Percentiles rank a stretch among this genome's conserved stretches.
Evolutionary conservation across 2,888 invertebrate species (phyloP).

Genomic region (Pyrgus malvae): DNA sequence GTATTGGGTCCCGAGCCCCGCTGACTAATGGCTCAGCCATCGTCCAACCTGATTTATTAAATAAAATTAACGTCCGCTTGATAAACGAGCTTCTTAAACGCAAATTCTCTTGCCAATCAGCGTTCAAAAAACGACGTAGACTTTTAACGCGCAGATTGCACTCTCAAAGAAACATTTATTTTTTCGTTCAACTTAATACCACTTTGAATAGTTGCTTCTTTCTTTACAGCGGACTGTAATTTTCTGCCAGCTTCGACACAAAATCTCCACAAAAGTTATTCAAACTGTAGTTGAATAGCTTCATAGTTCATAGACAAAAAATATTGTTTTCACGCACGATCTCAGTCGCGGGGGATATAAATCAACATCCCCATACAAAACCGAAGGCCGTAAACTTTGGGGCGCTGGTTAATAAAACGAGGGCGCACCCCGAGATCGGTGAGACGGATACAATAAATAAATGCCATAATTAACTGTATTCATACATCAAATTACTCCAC

Average conservation of each 20-base stretch:
- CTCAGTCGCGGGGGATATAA: constrained; percentile 44
- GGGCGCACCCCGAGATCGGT: constrained; percentile 52
- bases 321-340: constrained; percentile 39
- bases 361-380: constrained; percentile 56
- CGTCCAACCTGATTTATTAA: constrained; percentile 71
- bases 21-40: constrained; percentile 66
- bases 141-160: constrained; percentile 37
- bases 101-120: constrained; percentile 46
- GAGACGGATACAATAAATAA: constrained; percentile 78
- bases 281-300: constrained; percentile 31
- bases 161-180: constrained; percentile 32
- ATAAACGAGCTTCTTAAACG: constrained; percentile 62
- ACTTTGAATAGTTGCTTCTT: constrained; percentile 32
- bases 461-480: constrained; percentile 74
- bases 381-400: constrained; percentile 49
- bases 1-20: constrained; percentile 52
- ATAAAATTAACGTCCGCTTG: constrained; percentile 67
- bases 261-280: constrained; percentile 27
- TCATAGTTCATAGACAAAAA: constrained; percentile 22
- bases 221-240: constrained; percentile 6
- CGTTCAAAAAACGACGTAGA: constrained; percentile 41
- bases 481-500: constrained; percentile 69
- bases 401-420: constrained; percentile 65
- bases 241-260: constrained; percentile 51
- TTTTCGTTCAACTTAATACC: constrained; percentile 44